Evolutionary conservation across 2,888 invertebrate genomes (phyloP).

Genomic region (Polia nebulosa): DNA sequence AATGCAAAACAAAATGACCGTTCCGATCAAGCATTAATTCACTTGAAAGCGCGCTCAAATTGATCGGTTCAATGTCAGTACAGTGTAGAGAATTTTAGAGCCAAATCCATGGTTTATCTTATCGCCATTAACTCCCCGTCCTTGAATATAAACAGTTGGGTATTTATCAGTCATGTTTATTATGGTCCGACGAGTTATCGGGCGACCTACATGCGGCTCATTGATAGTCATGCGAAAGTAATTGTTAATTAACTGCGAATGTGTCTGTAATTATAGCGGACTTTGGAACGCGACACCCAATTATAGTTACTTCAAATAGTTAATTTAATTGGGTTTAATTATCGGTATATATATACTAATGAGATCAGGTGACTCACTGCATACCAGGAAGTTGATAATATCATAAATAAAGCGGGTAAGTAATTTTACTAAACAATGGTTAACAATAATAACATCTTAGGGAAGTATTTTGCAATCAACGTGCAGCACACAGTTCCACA

Average conservation of each 20-base stretch:
- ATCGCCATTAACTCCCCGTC: neutral
- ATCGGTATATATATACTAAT: conserved; percentile 20
- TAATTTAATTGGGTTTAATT: conserved; percentile 21
- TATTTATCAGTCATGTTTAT: conserved; percentile 16
- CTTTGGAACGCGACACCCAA: conserved; percentile 10
- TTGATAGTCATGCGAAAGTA: conserved; percentile 13
- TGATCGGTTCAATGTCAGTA: neutral
- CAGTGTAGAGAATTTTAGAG: neutral
- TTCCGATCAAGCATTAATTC: neutral
- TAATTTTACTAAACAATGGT: neutral
- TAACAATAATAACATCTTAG: neutral
- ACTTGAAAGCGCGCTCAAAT: neutral
- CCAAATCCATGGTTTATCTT: neutral
- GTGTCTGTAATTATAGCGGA: neutral
- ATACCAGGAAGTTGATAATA: conserved; percentile 1
- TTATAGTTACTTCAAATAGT: conserved; percentile 29
- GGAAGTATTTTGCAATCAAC: neutral
- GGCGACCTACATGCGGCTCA: conserved; percentile 21
- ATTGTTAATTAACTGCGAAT: conserved; percentile 21
- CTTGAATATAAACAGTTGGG: conserved; percentile 8
- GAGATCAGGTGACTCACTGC: conserved; percentile 8
- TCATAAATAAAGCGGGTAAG: neutral
- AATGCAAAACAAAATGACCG: neutral
- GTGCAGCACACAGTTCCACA: too few relatives aligned
- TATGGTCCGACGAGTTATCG: conserved; percentile 26